Base-by-base conservation (phyloP, 2,113 vertebrate genomes). In the Ariopsis seemanni region DNA sequence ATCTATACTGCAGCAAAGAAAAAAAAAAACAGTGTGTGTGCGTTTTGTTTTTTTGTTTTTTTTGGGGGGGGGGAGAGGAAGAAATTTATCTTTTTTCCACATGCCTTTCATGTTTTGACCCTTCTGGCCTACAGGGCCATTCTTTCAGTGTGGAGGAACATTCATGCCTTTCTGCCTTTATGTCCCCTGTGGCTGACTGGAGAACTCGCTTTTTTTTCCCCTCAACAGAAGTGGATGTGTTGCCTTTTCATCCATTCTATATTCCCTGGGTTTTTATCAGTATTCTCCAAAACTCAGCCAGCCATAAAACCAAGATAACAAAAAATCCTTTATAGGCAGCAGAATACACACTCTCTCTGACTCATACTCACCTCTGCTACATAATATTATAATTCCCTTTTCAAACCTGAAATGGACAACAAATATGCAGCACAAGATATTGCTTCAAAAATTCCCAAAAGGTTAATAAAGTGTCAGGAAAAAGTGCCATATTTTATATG, bases 111-210 rank as follows among this genome's bases (percentile, higher is more conserved):
- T 90, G 74, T 67, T 79, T 85, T 75, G 62, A 88, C 85, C 83
- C 67, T 89, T 84, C 17, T 86, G 87, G 90, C 91, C 90, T 90
- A 86, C 86, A 87, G 85, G 92, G 91, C 91, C 88, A 91, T 89
- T 89, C 57, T 91, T 90, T 90, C 86, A 91, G 92, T 92, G 88
- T 93, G 93, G 82, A 89, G 92, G 82, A 90, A 90, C 88, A 90
- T 92, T 88, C 77, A 88, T 88, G 91, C 90, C 91, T 92, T 90
- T 91, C 89, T 94, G 93, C 87, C 80, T 94, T 94, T 92, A 94
- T 93, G 93, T 92, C 92, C 92, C 94, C 91, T 1, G 87, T 93
- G 93, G 94, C 92, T 42, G 25, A 30, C 82, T 85, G 89, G 87
- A 87, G 87, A 30, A 86, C 18, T 15, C 71, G 82, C 87, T 88